Evolutionary conservation across 1,140 invertebrate genomes (phyloP), one percentile per base, ranked within the genome.

Genomic region (Brachionus koreanus): DNA sequence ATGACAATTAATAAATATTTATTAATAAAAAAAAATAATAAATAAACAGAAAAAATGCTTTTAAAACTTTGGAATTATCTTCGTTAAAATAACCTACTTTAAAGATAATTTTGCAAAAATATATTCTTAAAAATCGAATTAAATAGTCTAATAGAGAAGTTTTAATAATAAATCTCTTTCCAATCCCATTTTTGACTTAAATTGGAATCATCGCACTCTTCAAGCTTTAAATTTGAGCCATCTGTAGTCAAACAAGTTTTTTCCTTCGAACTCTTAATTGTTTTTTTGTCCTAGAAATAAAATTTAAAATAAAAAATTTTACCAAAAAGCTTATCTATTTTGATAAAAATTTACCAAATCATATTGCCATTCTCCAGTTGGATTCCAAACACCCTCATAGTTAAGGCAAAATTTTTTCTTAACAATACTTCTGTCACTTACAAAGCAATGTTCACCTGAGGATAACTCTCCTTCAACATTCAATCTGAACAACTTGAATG

Each of bases 371-470:
- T 69, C 67, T 2, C 82, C 82, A 52, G 72, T 35, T n/a, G 82
- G 82, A n/a, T 82, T 74, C 82, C 82, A 82, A 39, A 42, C 23
- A 3, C 82, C 82, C 23, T 61, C 16, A 82, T 82, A 69, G 61
- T 82, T 42, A 7, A 82, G 57, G 57, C 82, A 82, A 61, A 82
- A 82, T 52, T 82, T 82, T 23, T 82, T 74, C n/a, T 72, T 74
- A 35, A 82, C 82, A 25, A 72, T 82, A 42, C 72, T 69, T 25
- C 57, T 16, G 72, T 82, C 67, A 35, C 52, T 42, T 5, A 82
- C 65, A 52, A 83, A 83, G 65, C 82, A 83, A 76, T 83, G 72
- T 72, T 83, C 82, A 23, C 82, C 82, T n/a, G 49, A 46, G 7
- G 82, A 83, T 19, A 83, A 25, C 42, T 83, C 82, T 4, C 82